Evolutionary conservation across 92 coral and sea anemone species (phyloP).

Genomic region (Umimayanthus chanpuru): DNA sequence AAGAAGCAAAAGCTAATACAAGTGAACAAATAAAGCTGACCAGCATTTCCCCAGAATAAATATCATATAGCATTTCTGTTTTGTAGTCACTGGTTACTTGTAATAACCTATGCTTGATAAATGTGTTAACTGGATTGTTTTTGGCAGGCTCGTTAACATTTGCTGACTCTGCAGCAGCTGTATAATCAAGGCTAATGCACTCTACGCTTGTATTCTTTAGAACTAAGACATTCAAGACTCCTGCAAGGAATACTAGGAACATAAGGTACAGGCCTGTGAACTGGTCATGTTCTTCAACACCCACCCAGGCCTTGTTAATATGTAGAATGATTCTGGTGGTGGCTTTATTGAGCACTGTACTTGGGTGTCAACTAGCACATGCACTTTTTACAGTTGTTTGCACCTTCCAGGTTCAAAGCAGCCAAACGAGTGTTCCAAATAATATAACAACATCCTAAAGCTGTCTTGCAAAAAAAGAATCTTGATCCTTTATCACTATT

Average conservation of each 20-base stretch:
- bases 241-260: conserved; percentile 35
- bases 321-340: neutral
- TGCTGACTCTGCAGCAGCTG: neutral
- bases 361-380: neutral
- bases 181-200: conserved; percentile 20
- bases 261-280: conserved; percentile 39
- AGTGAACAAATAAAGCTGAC: no score
- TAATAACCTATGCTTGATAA: no score
- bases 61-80: no score
- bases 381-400: neutral
- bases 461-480: neutral
- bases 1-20: no score
- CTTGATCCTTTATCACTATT: neutral
- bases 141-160: neutral
- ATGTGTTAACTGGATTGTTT: neutral
- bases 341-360: neutral
- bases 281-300: neutral
- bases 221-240: conserved; percentile 39
- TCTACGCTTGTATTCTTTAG: conserved; percentile 25
- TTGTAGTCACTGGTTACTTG: no score
- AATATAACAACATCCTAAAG: neutral
- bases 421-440: neutral
- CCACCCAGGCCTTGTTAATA: neutral
- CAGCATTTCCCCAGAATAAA: no score
- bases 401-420: neutral